Percentiles rank a stretch among this genome's conserved stretches.
Conservation (phyloP, 2,888 invertebrate species). For the Adineta ricciae region DNA sequence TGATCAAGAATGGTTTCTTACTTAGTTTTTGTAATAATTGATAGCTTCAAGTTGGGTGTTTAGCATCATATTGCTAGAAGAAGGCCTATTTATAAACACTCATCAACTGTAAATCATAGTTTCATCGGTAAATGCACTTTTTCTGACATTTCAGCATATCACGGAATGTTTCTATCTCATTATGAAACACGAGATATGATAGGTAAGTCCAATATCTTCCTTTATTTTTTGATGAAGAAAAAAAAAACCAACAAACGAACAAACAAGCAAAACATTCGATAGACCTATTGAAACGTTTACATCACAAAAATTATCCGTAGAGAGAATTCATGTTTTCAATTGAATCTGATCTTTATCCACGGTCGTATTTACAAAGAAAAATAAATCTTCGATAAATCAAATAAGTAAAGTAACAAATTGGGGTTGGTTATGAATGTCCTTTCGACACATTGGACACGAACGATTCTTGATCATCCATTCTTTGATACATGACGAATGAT, state of each 20-base stretch:
- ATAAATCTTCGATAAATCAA: not conserved
- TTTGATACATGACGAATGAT: not conserved
- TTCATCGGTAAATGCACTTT: no score
- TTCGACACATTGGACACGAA: slow-evolving; percentile 7
- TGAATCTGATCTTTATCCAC: not conserved
- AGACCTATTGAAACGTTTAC: not conserved
- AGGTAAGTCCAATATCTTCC: no score
- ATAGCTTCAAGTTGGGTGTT: no score
- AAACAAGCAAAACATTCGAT: not conserved
- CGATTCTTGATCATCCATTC: slow-evolving; percentile 6
- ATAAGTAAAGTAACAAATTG: slow-evolving; percentile 18
- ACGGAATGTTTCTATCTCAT: no score
- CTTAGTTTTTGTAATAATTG: no score
- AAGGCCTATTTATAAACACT: no score
- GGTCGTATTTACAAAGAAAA: not conserved
- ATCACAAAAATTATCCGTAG: not conserved
- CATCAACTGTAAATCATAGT: no score
- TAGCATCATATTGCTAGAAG: no score
- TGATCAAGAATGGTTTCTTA: no score
- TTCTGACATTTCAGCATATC: no score
- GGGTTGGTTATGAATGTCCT: not conserved
- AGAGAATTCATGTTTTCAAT: not conserved
- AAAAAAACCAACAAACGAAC: not conserved
- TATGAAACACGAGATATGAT: no score
- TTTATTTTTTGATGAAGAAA: not conserved